Conservation (phyloP, 2,797 vertebrate genomes). For the Numenius phaeopus region DNA sequence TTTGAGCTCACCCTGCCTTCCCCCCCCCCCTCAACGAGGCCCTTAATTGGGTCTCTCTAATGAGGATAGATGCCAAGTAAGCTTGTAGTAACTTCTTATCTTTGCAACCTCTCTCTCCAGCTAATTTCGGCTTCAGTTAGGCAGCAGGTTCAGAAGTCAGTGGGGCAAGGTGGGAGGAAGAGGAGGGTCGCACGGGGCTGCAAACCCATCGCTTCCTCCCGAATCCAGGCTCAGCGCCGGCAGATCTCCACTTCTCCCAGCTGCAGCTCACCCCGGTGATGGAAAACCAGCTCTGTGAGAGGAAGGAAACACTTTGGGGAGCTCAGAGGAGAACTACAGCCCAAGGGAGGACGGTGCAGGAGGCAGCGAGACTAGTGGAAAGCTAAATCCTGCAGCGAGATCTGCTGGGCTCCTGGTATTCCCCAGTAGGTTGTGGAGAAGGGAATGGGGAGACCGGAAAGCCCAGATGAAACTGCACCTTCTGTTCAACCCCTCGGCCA, state of each 20-base stretch:
- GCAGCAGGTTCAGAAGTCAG: neutral
- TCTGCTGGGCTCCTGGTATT: neutral
- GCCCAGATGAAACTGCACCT: neutral
- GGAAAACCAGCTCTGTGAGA: rapidly evolving
- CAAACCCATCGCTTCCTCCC: neutral
- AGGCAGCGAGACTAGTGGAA: neutral
- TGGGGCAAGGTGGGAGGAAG: neutral
- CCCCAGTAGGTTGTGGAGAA: neutral
- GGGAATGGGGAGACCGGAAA: neutral
- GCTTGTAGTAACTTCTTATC: neutral
- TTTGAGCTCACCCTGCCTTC: neutral
- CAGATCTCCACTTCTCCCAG: rapidly evolving
- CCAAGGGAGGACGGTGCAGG: neutral
- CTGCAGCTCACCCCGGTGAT: rapidly evolving
- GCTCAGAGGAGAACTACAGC: neutral
- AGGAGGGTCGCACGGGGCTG: rapidly evolving
- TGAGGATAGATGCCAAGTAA: neutral
- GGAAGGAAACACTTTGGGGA: neutral
- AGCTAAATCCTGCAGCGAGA: neutral
- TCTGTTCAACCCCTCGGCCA: neutral
- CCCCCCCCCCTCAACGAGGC: rapidly evolving
- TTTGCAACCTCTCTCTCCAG: neutral
- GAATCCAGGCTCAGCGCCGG: neutral
- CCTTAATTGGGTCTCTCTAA: constrained; percentile 2
- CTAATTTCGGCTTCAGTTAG: neutral